Base-by-base conservation (phyloP, 1,140 invertebrate genomes). In the Metaphire vulgaris region DNA sequence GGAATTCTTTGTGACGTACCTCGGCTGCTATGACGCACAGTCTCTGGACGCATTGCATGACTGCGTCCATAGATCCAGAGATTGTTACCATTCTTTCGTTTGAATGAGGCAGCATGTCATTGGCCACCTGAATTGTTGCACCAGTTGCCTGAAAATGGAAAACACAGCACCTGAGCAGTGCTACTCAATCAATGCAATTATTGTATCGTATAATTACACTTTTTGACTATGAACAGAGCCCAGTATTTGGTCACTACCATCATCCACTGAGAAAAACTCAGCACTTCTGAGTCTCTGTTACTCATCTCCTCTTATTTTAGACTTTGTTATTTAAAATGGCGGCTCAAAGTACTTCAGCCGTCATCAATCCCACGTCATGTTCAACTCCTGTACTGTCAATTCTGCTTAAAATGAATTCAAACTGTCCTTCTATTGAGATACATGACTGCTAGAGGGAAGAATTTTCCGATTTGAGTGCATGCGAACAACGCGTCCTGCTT, bases 11-110 rank as follows among this genome's bases (percentile, higher is more conserved):
- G n/a, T n/a, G n/a, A n/a, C n/a, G 41, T 56, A 96, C 95, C 92
- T 98, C 96, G 85, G 97, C 89, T 93, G 98, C 96, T 84, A 98
- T 96, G 87, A 93, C 94, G 89, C 95, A 97, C 85, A 98, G 97
- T 88, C 97, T 93, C 88, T 95, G 96, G 90, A 98, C 97, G 88
- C 95, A 98, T 85, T 97, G 94, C 79, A 94, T 96, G 81, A 98
- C 95, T 72, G 95, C 93, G 85, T 98, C 95, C 80, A 92, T 93
- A 69, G 93, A 95, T 77, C 95, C 96, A 80, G 93, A 96, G 81
- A 98, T 93, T 77, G 95, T 98, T 77, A 98, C 96, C 30, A 95
- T 93, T 79, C 96, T 89, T 87, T 98, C 96, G 74, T 96, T 98
- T 68, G 96, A 98, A 87, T 96, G 96, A 76, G 95, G 96, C 83